Percentiles rank a stretch among this genome's conserved stretches.
Conservation (phyloP, 2,888 invertebrate genomes). For the Monopis laevigella region DNA sequence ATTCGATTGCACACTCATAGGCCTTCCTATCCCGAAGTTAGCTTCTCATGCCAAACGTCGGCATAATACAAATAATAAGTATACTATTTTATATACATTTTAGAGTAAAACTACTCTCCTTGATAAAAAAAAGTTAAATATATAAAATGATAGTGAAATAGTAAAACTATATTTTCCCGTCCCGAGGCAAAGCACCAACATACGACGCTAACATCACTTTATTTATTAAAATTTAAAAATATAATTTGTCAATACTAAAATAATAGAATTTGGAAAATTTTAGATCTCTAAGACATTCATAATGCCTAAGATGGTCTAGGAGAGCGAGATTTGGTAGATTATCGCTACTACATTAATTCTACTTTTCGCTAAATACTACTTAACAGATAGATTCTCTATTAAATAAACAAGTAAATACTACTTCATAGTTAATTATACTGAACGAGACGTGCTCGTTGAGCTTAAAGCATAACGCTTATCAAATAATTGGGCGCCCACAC, state of each 20-base stretch:
- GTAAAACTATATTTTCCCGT: too few species aligned
- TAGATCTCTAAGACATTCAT: conserved; percentile 12
- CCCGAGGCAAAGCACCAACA: too few species aligned
- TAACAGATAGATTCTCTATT: conserved; percentile 47
- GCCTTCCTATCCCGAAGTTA: too few species aligned
- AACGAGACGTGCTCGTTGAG: neutral
- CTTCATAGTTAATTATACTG: conserved; percentile 20
- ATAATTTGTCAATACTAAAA: neutral
- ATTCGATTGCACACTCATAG: too few species aligned
- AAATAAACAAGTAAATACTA: conserved; percentile 38
- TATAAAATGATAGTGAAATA: too few species aligned
- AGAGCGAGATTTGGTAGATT: conserved; percentile 50
- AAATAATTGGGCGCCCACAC: too few species aligned
- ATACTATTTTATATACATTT: too few species aligned
- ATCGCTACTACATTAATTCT: conserved; percentile 31
- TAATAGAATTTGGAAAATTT: conserved; percentile 7
- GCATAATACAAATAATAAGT: too few species aligned
- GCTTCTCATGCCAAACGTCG: too few species aligned
- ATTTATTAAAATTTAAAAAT: neutral
- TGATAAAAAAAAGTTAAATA: too few species aligned
- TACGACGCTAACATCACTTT: too few species aligned
- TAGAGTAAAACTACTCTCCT: too few species aligned
- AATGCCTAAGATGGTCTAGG: conserved; percentile 26
- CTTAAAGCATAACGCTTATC: neutral
- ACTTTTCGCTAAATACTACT: conserved; percentile 34